phyloP scores from a whole-genome alignment of 1,140 invertebrate species.

The Plectrocnemia conspersa region DNA sequence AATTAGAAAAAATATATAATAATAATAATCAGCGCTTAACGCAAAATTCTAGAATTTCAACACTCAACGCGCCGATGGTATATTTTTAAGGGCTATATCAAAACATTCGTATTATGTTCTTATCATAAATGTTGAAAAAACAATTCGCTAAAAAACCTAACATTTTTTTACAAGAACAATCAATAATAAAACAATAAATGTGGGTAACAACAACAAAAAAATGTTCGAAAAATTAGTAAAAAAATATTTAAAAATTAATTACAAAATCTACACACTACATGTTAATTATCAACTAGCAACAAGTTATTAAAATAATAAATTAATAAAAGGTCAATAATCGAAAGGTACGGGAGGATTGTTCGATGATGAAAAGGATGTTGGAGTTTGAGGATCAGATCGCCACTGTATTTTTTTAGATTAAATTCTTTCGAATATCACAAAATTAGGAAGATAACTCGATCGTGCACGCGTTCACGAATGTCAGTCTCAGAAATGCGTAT shows the following conservation, averaged over 20 bases:
- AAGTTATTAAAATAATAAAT: conserved; percentile 21
- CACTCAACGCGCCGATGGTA: too few relatives aligned
- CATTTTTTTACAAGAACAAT: conserved; percentile 33
- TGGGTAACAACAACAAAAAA: conserved; percentile 35
- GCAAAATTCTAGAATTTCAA: too few relatives aligned
- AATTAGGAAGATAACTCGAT: conserved; percentile 1
- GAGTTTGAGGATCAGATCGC: conserved; percentile 10
- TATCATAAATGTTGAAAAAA: not conserved
- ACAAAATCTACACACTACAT: conserved; percentile 21
- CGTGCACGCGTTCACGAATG: conserved; percentile 20
- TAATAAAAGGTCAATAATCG: conserved; percentile 8
- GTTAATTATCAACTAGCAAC: conserved; percentile 20
- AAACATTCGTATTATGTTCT: not conserved
- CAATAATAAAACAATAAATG: conserved; percentile 33
- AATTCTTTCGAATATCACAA: conserved; percentile 18
- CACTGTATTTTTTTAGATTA: conserved; percentile 6
- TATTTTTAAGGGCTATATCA: not conserved
- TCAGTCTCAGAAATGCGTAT: conserved; percentile 27
- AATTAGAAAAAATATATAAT: not conserved
- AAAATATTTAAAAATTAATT: conserved; percentile 11
- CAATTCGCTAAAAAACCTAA: not conserved
- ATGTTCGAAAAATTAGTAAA: not conserved
- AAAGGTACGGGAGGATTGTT: conserved; percentile 7
- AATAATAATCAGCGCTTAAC: too few relatives aligned
- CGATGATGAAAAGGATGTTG: conserved; percentile 3